Evolutionary conservation across 2,888 invertebrate species (phyloP), one percentile per base, ranked within the genome.

Genomic region (Protodeltote pygarga): DNA sequence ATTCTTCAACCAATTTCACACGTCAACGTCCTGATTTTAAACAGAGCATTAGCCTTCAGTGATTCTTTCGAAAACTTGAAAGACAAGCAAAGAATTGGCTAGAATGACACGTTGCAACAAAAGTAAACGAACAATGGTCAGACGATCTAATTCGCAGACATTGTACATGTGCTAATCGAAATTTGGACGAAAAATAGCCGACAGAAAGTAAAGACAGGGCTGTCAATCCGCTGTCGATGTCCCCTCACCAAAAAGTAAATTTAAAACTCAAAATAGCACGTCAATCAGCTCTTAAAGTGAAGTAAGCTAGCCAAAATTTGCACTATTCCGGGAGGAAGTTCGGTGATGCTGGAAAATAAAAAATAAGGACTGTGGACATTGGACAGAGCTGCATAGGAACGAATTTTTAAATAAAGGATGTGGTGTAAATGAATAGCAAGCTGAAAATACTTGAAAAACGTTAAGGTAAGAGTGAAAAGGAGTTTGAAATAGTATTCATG

Each of bases 111-210:
- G 32, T 3, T 13, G 29, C 16, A 20, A 53, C 29, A 72, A 77
- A 73, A 71, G 71, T 66, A 68, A 51, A 54, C 20, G 57, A 49
- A 62, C 66, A 61, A 49, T 46, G 39, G 20, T 54, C 52, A 78
- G 74, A 75, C 68, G 69, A 70, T 61, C 52, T 68, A 67, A 67
- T 62, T 55, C 52, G 44, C 54, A 61, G 75, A 74, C 75, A 71
- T 66, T 65, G 49, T 44, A 84, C 83, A 83, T 63, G 71, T 79
- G 83, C 80, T 85, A 85, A 83, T 82, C 81, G 77, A 67, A 71
- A 79, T 75, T 74, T 81, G 74, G 71, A 72, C 74, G 61, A 67
- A 75, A 77, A 79, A 76, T 49, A 27, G 25, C 40, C 70, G 71
- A 74, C 73, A 72, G 54, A 67, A 65, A 71, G 67, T 62, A 47